Evolutionary conservation across 2,113 vertebrate species (phyloP).

Genomic region (Mobula birostris): DNA sequence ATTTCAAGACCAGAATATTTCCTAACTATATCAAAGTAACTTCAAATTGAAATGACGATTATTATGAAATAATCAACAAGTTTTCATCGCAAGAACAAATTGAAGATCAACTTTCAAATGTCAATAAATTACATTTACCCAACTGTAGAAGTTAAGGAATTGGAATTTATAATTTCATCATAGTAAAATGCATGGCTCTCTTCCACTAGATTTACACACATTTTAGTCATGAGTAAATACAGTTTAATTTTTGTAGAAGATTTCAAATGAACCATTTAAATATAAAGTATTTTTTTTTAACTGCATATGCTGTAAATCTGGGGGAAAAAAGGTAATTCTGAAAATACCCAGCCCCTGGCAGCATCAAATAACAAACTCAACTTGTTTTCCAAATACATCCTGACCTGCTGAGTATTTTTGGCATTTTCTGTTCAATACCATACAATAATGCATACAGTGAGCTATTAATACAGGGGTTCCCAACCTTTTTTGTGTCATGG

Average conservation of each 20-base stretch:
- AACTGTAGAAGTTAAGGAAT: not conserved
- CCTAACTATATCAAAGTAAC: not conserved
- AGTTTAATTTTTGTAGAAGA: not conserved
- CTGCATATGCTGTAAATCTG: no score
- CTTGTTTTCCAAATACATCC: no score
- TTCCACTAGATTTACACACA: not conserved
- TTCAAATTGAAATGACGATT: not conserved
- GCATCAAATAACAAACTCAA: no score
- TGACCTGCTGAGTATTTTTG: no score
- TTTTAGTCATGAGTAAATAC: not conserved
- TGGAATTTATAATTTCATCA: not conserved
- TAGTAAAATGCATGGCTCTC: not conserved
- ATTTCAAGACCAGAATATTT: not conserved
- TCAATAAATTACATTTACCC: not conserved
- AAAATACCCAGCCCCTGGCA: no score
- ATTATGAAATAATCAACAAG: not conserved
- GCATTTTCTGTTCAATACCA: not conserved
- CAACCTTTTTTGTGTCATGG: no score
- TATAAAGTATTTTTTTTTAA: no score
- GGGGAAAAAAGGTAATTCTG: no score
- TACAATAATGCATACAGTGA: not conserved
- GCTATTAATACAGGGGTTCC: not conserved
- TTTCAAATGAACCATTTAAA: not conserved
- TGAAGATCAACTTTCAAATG: not conserved
- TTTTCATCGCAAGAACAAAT: not conserved